Conservation (phyloP, 2,797 vertebrate species). For the Argya squamiceps region DNA sequence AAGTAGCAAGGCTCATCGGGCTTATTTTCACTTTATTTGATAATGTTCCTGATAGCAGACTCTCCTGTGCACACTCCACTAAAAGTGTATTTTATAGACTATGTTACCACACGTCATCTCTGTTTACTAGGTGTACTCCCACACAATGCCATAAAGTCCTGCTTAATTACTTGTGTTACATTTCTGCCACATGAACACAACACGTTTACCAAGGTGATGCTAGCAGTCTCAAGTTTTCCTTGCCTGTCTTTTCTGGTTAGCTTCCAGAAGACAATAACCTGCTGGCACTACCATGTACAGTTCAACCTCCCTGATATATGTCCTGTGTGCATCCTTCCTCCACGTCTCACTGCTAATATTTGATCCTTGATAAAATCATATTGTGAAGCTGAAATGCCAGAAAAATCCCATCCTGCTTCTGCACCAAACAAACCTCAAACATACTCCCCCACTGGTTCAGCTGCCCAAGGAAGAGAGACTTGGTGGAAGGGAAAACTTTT, state of each 20-base stretch:
- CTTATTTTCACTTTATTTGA: neutral
- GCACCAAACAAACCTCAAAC: neutral
- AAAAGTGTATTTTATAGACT: neutral
- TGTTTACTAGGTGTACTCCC: neutral
- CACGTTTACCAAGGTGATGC: neutral
- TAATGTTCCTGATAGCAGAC: neutral
- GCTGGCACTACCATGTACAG: neutral
- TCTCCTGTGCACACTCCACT: neutral
- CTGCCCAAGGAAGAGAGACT: neutral
- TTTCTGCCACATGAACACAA: neutral
- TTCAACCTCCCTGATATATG: neutral
- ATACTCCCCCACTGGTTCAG: neutral
- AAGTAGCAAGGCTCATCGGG: neutral
- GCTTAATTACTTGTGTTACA: neutral
- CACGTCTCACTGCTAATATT: neutral
- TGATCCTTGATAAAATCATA: neutral
- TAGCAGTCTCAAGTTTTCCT: neutral
- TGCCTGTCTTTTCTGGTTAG: neutral
- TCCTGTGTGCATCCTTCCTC: neutral
- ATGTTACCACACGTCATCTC: fast-evolving
- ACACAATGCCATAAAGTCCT: neutral
- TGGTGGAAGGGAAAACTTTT: neutral
- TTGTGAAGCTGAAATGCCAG: neutral
- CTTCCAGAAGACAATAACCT: neutral
- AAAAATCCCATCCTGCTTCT: neutral